Evolutionary conservation across 2,113 vertebrate genomes (phyloP).

Genomic region (Pachycephala philippinensis): DNA sequence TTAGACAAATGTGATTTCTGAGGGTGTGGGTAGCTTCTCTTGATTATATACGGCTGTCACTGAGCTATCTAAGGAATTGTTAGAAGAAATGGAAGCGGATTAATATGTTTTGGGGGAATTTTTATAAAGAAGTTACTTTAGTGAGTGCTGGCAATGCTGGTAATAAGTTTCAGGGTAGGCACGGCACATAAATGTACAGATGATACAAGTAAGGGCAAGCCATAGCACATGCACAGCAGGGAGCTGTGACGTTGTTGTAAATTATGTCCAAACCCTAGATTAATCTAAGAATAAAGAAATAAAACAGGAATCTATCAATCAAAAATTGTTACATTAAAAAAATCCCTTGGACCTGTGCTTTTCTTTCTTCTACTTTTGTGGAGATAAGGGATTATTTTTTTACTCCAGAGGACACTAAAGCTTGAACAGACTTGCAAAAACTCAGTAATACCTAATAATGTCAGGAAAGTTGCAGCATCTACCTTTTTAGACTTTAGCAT

Average conservation of each 20-base stretch:
- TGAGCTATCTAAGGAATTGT: not conserved
- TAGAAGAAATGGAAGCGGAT: not conserved
- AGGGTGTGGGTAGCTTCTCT: not conserved
- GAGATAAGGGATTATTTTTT: not conserved
- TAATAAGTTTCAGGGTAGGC: not conserved
- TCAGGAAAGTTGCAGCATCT: not conserved
- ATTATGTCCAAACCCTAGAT: not conserved
- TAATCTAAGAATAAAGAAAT: conserved; percentile 6
- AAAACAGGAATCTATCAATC: not conserved
- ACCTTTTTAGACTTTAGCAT: not conserved
- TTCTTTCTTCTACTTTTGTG: not conserved
- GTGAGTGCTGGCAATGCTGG: not conserved
- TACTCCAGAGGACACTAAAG: not conserved
- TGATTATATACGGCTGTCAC: not conserved
- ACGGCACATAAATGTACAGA: rapidly evolving
- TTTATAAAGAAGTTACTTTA: not conserved
- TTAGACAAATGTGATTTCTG: not conserved
- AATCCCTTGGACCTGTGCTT: not conserved
- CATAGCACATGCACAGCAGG: not conserved
- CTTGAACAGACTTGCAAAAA: not conserved
- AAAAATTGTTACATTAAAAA: not conserved
- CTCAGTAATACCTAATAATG: not conserved
- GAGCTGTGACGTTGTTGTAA: not conserved
- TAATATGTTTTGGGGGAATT: not conserved
- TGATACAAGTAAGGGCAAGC: not conserved